A percentile compares a stretch with the other conserved stretches of the same genome.
These are phyloP conservation scores for Acanthosepion lycidas DNA, from an alignment of 2,888 invertebrate genomes.

Conservation along the genomic window DNA sequence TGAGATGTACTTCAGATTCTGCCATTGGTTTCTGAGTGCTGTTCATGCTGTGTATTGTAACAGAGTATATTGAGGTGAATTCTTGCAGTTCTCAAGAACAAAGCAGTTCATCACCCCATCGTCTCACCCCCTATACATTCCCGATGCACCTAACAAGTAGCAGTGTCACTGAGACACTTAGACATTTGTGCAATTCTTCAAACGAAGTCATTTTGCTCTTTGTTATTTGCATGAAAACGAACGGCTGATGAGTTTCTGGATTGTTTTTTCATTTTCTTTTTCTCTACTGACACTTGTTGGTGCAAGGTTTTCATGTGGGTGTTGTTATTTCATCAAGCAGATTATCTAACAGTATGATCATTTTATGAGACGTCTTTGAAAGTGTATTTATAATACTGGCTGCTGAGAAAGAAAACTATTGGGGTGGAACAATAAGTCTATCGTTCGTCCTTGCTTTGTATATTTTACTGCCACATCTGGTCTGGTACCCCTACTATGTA, in stretches of 20 bases:
- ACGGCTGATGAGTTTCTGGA: not conserved
- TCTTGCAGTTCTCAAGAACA: not conserved
- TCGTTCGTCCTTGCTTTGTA: too few relatives aligned
- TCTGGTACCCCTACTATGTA: too few relatives aligned
- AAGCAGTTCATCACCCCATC: not conserved
- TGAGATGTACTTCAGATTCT: not conserved
- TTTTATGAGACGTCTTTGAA: not conserved
- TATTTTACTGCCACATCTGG: too few relatives aligned
- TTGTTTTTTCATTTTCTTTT: not conserved
- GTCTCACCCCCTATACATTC: rapidly evolving
- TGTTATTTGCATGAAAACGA: not conserved
- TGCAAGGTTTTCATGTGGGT: not conserved
- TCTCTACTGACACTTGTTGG: not conserved
- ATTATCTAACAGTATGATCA: not conserved
- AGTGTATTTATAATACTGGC: not conserved
- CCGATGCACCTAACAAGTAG: not conserved
- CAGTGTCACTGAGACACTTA: not conserved
- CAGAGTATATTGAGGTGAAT: not conserved
- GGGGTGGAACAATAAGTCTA: too few relatives aligned
- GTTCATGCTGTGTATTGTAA: not conserved
- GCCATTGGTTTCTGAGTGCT: not conserved
- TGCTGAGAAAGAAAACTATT: not conserved
- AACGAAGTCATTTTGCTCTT: not conserved
- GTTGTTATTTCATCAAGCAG: not conserved
- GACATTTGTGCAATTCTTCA: not conserved